Base-by-base conservation (phyloP, 2,797 vertebrate species). In the Enteromius radiatus region DNA sequence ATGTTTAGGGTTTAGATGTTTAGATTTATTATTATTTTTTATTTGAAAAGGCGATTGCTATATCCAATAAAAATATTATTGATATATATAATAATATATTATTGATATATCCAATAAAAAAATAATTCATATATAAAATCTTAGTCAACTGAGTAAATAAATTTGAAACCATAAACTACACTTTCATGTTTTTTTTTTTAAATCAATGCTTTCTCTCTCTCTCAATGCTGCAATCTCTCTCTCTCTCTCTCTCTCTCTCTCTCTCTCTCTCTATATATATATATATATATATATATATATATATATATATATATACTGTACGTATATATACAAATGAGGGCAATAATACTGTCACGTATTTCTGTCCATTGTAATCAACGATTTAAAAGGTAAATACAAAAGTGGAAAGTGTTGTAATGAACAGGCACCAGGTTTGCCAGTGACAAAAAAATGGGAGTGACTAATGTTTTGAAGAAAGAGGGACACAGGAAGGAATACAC, bases 331-430 rank as follows among this genome's bases (percentile, higher is more conserved):
- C 8, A 41, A 41, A 41, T 41, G 38, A 41, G 9, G 9, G 38
- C n/a, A n/a, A n/a, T 0, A 10, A 41, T 41, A 41, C 38, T 41
- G 38, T 41, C 38, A 10, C 10, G 38, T 41, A 1, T 41, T 41
- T 41, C 38, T 41, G 38, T 41, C 38, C 38, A 80, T 67, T 81
- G 36, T 36, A 21, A 67, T 75, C 26, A 3, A 38, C 15, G 7
- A 26, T 68, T 68, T 56, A 38, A 68, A 19, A 31, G 31, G 49
- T 80, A 86, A 86, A 86, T 76, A 83, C 21, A 28, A 83, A 76
- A 70, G 52, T 45, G 56, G 47, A 81, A 84, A 81, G 54, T 70
- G 33, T 64, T n/a, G 45, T 81, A 71, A 80, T 84, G 36, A 86
- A 84, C 28, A 64, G 56, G 61, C 38, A 41, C 1, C 7, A n/a